A percentile compares a stretch with the other conserved stretches of the same genome.
These are phyloP conservation scores for Tenrec ecaudatus DNA, from an alignment of 2,113 vertebrate genomes.

Conservation along the genomic window DNA sequence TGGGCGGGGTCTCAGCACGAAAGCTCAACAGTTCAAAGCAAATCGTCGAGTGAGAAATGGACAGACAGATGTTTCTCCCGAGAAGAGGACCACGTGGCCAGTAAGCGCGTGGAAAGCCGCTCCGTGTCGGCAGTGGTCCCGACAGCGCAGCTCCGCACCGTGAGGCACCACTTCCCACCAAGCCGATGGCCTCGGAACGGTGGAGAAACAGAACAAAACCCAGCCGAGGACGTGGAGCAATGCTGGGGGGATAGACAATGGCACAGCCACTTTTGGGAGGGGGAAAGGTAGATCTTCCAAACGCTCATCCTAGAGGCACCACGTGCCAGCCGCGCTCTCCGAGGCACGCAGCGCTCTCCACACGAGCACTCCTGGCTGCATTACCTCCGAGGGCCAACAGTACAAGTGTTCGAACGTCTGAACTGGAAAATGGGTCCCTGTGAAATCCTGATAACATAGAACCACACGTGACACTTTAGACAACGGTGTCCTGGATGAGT, in stretches of 20 bases:
- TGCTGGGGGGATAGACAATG: background rate
- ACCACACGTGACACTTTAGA: background rate
- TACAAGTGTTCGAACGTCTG: background rate
- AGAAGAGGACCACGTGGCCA: background rate
- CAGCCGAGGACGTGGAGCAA: background rate
- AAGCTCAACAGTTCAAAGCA: background rate
- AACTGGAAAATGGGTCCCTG: background rate
- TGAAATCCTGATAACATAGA: background rate
- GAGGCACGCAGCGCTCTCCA: background rate
- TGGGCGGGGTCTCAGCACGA: constrained; percentile 21
- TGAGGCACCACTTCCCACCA: background rate
- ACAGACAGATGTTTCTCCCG: background rate
- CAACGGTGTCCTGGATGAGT: background rate
- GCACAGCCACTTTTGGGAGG: background rate
- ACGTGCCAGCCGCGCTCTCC: background rate
- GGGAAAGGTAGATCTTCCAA: background rate
- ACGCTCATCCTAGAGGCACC: background rate
- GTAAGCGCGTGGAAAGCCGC: background rate
- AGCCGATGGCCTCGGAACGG: background rate
- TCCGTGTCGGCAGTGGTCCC: background rate
- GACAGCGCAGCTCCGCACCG: background rate
- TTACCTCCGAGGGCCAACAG: background rate
- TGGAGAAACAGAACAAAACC: background rate
- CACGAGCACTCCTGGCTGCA: background rate
- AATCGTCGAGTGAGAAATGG: background rate